Percentiles rank a stretch among this genome's conserved stretches.
These are phyloP conservation scores for Atta colombica DNA, from an alignment of 1,140 invertebrate genomes.

Conservation along the genomic window DNA sequence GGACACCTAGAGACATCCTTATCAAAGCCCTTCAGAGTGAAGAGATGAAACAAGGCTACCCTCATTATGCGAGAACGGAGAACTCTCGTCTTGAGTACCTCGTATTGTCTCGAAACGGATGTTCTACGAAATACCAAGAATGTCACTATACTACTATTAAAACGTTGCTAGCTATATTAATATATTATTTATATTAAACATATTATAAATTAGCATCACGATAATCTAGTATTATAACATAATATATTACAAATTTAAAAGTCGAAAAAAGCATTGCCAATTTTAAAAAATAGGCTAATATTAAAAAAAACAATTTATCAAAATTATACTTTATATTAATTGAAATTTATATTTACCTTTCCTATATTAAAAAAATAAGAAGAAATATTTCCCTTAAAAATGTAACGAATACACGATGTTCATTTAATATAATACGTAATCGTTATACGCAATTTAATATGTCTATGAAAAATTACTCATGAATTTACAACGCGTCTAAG, in stretches of 20 bases:
- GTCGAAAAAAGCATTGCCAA: background rate
- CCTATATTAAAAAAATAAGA: background rate
- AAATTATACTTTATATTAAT: background rate
- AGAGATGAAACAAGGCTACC: slow-evolving; percentile 71
- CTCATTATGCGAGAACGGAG: slow-evolving; percentile 75
- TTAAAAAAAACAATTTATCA: background rate
- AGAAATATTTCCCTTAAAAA: background rate
- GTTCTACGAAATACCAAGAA: slow-evolving; percentile 66
- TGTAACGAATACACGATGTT: background rate
- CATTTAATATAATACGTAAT: background rate
- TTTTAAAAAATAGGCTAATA: background rate
- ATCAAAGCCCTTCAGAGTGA: slow-evolving; percentile 64
- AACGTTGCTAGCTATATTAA: slow-evolving; percentile 12
- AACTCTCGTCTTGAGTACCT: slow-evolving; percentile 72
- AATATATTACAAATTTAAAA: background rate
- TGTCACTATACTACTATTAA: slow-evolving; percentile 14
- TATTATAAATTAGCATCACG: background rate
- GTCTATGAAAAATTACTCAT: slow-evolving; percentile 29
- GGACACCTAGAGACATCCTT: slow-evolving; percentile 64
- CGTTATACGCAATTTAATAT: slow-evolving; percentile 27
- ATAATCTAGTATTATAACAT: background rate
- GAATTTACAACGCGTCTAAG: slow-evolving; percentile 13
- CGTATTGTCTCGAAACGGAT: slow-evolving; percentile 71
- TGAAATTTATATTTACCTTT: background rate
- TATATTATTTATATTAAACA: slow-evolving; percentile 2